These are phyloP conservation scores for Drosophila anomalata DNA, from an alignment of 2,888 invertebrate species.

Conservation along the genomic window DNA sequence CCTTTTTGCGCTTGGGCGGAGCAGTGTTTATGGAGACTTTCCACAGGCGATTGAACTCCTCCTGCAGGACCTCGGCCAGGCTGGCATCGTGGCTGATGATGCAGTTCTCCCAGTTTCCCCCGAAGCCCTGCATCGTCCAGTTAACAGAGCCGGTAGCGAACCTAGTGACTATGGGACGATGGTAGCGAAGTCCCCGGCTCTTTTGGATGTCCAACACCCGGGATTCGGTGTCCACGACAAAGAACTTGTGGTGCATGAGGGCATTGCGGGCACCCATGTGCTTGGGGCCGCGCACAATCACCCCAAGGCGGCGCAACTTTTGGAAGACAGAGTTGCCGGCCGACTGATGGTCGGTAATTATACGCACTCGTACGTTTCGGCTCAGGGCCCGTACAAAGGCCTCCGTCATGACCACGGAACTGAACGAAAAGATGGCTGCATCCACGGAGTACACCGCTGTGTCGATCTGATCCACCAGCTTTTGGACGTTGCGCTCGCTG, in stretches of 20 bases:
- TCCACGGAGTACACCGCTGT: background rate
- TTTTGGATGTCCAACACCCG: background rate
- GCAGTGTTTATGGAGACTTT: background rate
- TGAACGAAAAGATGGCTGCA: background rate
- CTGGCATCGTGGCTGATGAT: background rate
- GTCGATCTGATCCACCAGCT: background rate
- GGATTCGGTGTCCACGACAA: background rate
- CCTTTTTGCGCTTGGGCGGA: background rate
- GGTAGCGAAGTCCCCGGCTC: background rate
- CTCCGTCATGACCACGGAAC: background rate
- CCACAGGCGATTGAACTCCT: background rate
- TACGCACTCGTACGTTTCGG: background rate
- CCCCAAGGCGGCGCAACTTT: background rate
- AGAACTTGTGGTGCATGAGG: conserved; percentile 3
- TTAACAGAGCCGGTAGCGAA: background rate
- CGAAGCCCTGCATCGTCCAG: background rate
- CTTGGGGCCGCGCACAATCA: background rate
- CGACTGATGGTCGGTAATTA: background rate
- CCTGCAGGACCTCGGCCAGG: background rate
- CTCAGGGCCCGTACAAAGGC: background rate
- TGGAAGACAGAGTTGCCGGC: background rate
- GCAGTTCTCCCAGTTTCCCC: background rate
- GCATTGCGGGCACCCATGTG: background rate
- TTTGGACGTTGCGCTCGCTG: background rate
- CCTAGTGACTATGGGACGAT: background rate